Conservation (phyloP, 2,797 vertebrate genomes). For the Tragelaphus eurycerus region DNA sequence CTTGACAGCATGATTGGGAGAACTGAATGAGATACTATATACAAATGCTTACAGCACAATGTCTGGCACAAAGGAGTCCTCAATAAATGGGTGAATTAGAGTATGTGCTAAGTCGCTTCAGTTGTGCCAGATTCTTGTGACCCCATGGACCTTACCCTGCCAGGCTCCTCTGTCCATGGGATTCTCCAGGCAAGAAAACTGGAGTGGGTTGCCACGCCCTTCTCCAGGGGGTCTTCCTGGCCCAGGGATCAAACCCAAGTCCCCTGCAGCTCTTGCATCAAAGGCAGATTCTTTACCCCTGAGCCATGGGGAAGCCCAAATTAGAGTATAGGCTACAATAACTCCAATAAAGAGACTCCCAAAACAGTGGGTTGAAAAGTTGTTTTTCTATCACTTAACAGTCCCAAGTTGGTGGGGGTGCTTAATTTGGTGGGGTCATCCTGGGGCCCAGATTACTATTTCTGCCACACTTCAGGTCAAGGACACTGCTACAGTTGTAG, state of each 20-base stretch:
- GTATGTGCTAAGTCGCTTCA: not conserved
- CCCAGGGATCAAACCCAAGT: not conserved
- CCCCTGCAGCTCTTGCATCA: not conserved
- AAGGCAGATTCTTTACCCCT: not conserved
- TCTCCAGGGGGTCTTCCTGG: not conserved
- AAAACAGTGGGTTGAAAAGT: not conserved
- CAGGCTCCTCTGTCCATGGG: not conserved
- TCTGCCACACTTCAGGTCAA: not conserved
- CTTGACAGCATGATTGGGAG: not conserved
- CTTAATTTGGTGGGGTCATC: not conserved
- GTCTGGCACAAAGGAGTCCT: not conserved
- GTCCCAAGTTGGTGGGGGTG: not conserved
- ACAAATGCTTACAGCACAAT: not conserved
- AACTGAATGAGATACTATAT: not conserved
- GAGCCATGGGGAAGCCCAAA: not conserved
- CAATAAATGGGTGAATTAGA: not conserved
- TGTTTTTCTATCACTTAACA: not conserved
- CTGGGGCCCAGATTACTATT: not conserved
- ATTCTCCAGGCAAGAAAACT: not conserved
- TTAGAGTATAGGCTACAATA: not conserved
- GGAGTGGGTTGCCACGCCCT: not conserved
- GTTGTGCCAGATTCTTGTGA: not conserved
- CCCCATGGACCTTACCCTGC: not conserved
- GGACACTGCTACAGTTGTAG: not conserved
- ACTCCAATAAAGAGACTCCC: not conserved